Conservation (phyloP, 2,797 vertebrate species). For the Syndactyla subalaris region DNA sequence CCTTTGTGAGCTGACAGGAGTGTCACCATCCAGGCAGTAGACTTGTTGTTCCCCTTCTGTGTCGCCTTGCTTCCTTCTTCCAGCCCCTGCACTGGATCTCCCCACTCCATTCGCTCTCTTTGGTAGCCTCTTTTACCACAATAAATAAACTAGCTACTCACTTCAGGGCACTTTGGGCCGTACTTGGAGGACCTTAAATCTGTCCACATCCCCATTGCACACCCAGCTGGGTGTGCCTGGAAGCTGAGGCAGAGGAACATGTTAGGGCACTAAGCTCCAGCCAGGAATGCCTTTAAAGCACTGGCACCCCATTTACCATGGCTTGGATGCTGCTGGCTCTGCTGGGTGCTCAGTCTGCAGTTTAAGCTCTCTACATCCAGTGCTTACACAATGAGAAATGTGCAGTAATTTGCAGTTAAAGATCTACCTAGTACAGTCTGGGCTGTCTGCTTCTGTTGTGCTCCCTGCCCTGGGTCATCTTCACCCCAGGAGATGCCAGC, state of each 20-base stretch:
- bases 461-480: background rate
- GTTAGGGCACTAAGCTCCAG: background rate
- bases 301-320: background rate
- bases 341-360: background rate
- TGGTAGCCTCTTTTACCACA: background rate
- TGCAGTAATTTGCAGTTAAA: background rate
- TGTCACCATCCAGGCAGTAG: background rate
- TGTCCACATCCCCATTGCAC: background rate
- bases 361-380: background rate
- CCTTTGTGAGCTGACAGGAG: background rate
- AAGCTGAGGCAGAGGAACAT: background rate
- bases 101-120: background rate
- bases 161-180: background rate
- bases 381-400: background rate
- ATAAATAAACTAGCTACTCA: background rate
- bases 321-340: background rate
- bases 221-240: background rate
- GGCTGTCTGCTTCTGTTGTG: background rate
- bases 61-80: background rate
- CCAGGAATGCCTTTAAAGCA: background rate
- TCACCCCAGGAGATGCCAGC: background rate
- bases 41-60: background rate
- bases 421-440: background rate
- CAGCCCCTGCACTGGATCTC: background rate
- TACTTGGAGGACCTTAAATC: background rate